These are phyloP conservation scores for Herminia tarsipennalis DNA, from an alignment of 2,888 invertebrate genomes.

Conservation along the genomic window DNA sequence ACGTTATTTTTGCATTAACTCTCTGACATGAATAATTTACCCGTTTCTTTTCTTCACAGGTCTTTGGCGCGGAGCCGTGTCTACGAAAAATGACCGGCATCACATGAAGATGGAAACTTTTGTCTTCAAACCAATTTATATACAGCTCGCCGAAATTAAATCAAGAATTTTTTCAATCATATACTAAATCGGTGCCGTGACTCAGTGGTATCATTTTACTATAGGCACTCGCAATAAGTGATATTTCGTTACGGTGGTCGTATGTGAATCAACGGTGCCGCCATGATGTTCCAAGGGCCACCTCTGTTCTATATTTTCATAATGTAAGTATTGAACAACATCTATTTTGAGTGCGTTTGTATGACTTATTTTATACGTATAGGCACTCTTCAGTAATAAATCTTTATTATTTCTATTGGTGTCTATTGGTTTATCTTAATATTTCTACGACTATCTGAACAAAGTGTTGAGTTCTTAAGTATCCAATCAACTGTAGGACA, in stretches of 20 bases:
- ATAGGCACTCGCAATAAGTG: slow-evolving; percentile 49
- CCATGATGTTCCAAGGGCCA: slow-evolving; percentile 61
- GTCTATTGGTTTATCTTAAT: slow-evolving; percentile 41
- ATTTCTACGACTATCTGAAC: slow-evolving; percentile 13
- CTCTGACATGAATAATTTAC: slow-evolving; percentile 43
- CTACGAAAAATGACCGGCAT: slow-evolving; percentile 60
- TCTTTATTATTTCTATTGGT: slow-evolving; percentile 34
- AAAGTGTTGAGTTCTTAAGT: slow-evolving; percentile 9
- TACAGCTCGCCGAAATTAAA: slow-evolving; percentile 47
- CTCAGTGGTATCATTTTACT: slow-evolving; percentile 49
- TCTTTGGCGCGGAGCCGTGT: slow-evolving; percentile 37
- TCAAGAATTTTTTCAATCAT: slow-evolving; percentile 50
- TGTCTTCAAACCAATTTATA: slow-evolving; percentile 30
- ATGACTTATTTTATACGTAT: slow-evolving; percentile 21
- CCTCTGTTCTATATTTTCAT: slow-evolving; percentile 63
- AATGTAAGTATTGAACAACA: slow-evolving; percentile 67
- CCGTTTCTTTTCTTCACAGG: slow-evolving; percentile 58
- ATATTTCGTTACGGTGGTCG: slow-evolving; percentile 57
- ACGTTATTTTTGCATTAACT: slow-evolving; percentile 45
- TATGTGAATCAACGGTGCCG: slow-evolving; percentile 55
- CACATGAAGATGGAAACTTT: slow-evolving; percentile 53
- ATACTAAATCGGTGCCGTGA: slow-evolving; percentile 56
- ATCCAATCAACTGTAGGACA: slow-evolving; percentile 17
- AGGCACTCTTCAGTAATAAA: slow-evolving; percentile 22
- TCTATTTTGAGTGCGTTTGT: slow-evolving; percentile 23